Evolutionary conservation across 2,113 vertebrate genomes (phyloP).

Genomic region (Anhinga anhinga): DNA sequence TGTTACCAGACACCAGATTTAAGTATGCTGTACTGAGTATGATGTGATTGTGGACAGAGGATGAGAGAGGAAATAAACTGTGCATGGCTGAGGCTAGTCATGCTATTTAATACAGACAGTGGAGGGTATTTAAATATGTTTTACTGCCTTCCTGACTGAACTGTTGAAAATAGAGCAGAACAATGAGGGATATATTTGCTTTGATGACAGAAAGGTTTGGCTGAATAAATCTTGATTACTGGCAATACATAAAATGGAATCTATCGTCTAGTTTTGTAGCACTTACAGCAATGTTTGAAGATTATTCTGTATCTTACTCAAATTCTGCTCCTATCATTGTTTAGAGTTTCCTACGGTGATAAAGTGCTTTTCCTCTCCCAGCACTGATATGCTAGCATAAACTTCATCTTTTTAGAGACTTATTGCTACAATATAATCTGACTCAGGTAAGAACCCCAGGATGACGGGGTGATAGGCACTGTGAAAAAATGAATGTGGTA

Average conservation of each 20-base stretch:
- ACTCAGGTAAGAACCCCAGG: not conserved
- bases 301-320: not conserved
- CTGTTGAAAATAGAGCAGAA: not conserved
- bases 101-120: too few species aligned
- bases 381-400: too few species aligned
- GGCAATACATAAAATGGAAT: not conserved
- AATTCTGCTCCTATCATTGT: not conserved
- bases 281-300: not conserved
- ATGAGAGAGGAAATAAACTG: not conserved
- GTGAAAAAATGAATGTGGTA: not conserved
- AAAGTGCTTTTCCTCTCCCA: not conserved
- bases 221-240: not conserved
- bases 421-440: not conserved
- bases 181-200: not conserved
- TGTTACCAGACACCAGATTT: not conserved
- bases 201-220: not conserved
- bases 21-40: not conserved
- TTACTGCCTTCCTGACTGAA: not conserved
- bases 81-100: not conserved
- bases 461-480: not conserved
- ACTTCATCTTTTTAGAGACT: not conserved
- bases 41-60: not conserved
- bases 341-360: not conserved
- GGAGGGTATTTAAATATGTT: not conserved
- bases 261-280: not conserved